A percentile compares a stretch with the other conserved stretches of the same genome.
These are phyloP conservation scores for Carassius carassius DNA, from an alignment of 2,113 vertebrate species.

Conservation along the genomic window DNA sequence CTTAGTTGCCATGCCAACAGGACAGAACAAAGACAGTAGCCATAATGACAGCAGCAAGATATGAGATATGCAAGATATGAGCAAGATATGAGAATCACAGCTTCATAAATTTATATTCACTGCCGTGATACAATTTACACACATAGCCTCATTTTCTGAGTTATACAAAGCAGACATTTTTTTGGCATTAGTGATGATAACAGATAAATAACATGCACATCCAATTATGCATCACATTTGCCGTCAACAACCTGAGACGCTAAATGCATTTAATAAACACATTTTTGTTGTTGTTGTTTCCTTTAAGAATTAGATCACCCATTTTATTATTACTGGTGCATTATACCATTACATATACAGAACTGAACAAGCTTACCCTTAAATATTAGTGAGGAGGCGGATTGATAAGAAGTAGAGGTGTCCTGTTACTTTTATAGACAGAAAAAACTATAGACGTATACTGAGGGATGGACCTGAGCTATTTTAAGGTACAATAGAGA, in stretches of 20 bases:
- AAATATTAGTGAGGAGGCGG: no score
- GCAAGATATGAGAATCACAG: slow-evolving; percentile 45
- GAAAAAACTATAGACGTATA: no score
- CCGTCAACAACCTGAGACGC: neutral
- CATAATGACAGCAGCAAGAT: slow-evolving; percentile 49
- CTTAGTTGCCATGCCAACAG: slow-evolving; percentile 63
- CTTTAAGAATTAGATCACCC: neutral
- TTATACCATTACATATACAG: neutral
- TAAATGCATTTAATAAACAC: neutral
- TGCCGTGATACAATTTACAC: slow-evolving; percentile 5
- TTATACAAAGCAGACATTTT: neutral
- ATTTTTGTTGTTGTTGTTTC: no score
- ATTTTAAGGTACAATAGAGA: no score
- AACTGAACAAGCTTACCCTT: no score
- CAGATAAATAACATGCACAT: slow-evolving; percentile 3
- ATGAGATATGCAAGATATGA: no score
- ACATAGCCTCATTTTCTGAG: neutral
- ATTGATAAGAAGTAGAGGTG: no score
- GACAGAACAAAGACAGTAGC: slow-evolving; percentile 57
- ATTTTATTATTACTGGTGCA: neutral
- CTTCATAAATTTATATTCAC: slow-evolving; percentile 27
- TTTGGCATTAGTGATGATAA: neutral
- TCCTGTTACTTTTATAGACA: no score
- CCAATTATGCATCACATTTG: neutral
- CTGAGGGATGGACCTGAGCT: no score